Evolutionary conservation across 1,140 invertebrate genomes (phyloP), one percentile per base, ranked within the genome.

Genomic region (Zophobas morio): DNA sequence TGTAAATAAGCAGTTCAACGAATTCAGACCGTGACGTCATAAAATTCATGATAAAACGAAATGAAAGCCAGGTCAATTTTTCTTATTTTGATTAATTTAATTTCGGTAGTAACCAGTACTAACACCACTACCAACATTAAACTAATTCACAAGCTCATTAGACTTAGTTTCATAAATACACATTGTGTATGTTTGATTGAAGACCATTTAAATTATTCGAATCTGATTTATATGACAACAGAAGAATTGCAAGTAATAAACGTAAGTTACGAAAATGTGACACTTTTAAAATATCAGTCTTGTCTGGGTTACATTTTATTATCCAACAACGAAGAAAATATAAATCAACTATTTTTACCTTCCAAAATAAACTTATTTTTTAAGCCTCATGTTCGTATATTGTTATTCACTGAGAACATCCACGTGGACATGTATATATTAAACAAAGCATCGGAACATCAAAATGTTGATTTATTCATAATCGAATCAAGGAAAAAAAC

Each of bases 221-320:
- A 51, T 20, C n/a, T 51, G 2, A 20, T 20, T 6, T 4, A 20
- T 34, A 20, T 1, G 2, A 20, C 3, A 2, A 4, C 35, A 4
- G 1, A 57, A 57, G 35, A 35, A 2, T 35, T 35, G 1, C 54
- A 57, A 57, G 2, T 57, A 2, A 8, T 57, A 5, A 34, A 20
- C 3, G 34, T 35, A 33, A 3, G 3, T 4, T 8, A 6, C 2
- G 54, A 57, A 3, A 57, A 35, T 1, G 3, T 57, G 8, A 33
- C 33, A 36, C 1, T 57, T 57, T 57, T 57, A 34, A 57, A 8
- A 57, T 34, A 4, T 4, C 20, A 4, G 6, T n/a, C 20, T 20
- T 66, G 60, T 66, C 2, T 20, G 4, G 60, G 60, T 2, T 66
- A 66, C 20, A 66, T 66, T 6, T 32, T 66, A 20, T 42, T 66